A percentile compares a stretch with the other conserved stretches of the same genome.
Evolutionary conservation across 2,113 vertebrate genomes (phyloP).

Genomic region (Xiphias gladius): DNA sequence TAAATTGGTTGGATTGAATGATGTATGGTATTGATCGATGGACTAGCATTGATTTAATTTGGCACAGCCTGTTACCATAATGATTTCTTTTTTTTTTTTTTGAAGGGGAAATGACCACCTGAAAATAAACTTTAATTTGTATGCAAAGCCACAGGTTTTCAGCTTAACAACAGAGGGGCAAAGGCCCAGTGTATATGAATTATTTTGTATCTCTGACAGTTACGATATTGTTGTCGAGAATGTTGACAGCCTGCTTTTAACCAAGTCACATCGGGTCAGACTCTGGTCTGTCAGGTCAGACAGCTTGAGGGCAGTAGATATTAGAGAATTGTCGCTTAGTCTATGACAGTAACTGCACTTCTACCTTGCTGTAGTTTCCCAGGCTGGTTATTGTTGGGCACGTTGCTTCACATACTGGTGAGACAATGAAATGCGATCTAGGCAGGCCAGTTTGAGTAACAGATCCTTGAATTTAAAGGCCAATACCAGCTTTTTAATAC

Average conservation of each 20-base stretch:
- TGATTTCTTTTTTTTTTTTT: neutral
- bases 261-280: conserved; percentile 24
- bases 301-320: neutral
- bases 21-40: neutral
- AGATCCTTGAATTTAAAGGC: neutral
- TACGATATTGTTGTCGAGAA: conserved; percentile 12
- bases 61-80: neutral
- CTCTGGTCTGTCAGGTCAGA: neutral
- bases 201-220: neutral
- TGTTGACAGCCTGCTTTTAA: conserved; percentile 1
- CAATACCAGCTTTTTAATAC: conserved; percentile 9
- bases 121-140: conserved; percentile 3
- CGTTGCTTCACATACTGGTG: neutral
- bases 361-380: neutral
- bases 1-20: neutral
- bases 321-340: conserved; percentile 3
- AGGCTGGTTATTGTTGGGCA: neutral
- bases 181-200: neutral
- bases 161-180: neutral
- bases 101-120: neutral
- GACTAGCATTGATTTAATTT: conserved; percentile 11
- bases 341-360: conserved; percentile 18
- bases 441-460: neutral
- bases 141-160: conserved; percentile 5
- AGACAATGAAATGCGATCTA: neutral